phyloP scores from a whole-genome alignment of 2,797 vertebrate genomes.

The Mastacembelus armatus region DNA sequence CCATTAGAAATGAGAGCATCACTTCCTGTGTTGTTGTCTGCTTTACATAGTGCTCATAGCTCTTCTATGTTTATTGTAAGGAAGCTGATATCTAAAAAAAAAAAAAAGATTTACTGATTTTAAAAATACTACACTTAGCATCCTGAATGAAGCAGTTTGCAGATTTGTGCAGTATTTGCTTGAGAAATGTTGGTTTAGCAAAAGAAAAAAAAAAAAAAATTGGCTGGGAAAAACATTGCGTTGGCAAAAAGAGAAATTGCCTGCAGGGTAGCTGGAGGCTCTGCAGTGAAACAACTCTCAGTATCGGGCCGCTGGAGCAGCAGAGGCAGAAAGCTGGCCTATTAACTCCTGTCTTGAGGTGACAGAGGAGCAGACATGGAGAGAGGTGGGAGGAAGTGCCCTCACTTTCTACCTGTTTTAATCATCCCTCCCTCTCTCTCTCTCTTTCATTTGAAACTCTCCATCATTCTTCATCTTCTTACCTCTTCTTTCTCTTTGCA shows the following conservation, averaged over 20 bases:
- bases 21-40: too few species aligned
- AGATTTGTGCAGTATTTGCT: constrained; percentile 44
- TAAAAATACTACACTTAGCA: constrained; percentile 29
- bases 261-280: constrained; percentile 60
- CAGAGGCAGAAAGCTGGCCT: constrained; percentile 58
- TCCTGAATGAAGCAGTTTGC: constrained; percentile 33
- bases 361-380: constrained; percentile 44
- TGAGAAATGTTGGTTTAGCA: constrained; percentile 67
- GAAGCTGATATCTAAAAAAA: constrained; percentile 33
- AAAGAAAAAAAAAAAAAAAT: not conserved
- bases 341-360: constrained; percentile 62
- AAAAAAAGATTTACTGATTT: constrained; percentile 35
- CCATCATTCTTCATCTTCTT: not conserved
- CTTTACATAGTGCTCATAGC: too few species aligned
- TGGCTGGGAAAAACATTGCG: constrained; percentile 20
- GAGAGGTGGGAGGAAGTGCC: constrained; percentile 49
- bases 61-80: constrained; percentile 16
- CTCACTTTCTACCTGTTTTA: constrained; percentile 43
- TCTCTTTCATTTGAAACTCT: constrained; percentile 8
- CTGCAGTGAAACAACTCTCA: constrained; percentile 64
- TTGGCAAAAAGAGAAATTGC: constrained; percentile 76
- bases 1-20: too few species aligned
- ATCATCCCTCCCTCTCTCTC: constrained; percentile 22
- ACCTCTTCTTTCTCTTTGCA: not conserved
- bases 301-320: constrained; percentile 53